These are phyloP conservation scores for Halcyon badia DNA, from an alignment of 2,797 vertebrate genomes.

Conservation along the genomic window DNA sequence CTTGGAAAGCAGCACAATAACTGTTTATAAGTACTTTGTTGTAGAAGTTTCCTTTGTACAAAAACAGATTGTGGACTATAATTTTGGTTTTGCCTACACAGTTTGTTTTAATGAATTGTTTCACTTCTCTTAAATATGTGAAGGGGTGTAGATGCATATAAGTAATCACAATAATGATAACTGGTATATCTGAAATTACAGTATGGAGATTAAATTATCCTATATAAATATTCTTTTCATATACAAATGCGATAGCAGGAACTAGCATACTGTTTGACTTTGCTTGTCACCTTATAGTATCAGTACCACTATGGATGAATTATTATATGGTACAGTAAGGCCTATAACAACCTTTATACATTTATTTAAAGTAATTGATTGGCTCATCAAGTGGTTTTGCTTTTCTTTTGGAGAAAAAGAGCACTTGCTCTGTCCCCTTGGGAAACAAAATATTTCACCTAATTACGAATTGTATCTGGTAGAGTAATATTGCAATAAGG, in stretches of 20 bases:
- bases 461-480: background rate
- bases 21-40: background rate
- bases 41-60: background rate
- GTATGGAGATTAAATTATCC: background rate
- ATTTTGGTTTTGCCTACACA: background rate
- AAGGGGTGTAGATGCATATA: background rate
- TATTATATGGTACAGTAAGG: background rate
- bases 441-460: background rate
- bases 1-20: background rate
- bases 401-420: background rate
- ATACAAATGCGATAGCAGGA: background rate
- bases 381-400: background rate
- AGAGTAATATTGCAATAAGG: background rate
- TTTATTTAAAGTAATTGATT: background rate
- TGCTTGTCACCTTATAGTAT: background rate
- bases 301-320: background rate
- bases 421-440: background rate
- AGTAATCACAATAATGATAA: background rate
- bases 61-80: background rate
- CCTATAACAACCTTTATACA: background rate
- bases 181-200: background rate
- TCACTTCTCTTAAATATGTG: background rate
- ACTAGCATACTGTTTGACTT: background rate
- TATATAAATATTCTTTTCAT: background rate
- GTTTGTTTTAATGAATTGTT: background rate